Base-by-base conservation (phyloP, 2,113 vertebrate genomes). In the Picathartes gymnocephalus region DNA sequence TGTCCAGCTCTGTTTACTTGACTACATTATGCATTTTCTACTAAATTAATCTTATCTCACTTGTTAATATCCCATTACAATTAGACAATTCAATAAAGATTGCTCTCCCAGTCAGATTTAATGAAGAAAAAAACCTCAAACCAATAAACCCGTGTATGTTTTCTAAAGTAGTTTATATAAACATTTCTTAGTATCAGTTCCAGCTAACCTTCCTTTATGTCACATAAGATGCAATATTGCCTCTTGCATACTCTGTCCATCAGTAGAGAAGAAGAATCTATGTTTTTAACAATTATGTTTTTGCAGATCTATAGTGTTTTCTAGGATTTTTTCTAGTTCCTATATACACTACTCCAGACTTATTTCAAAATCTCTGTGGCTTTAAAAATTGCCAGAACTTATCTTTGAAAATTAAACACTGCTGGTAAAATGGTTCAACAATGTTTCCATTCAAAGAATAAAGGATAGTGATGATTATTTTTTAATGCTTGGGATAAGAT, bases 321-420 rank as follows among this genome's bases (percentile, higher is more conserved):
- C 74, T 78, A 70, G 72, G 61, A 81, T 96, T 96, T 95, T 30
- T 96, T 96, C 79, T 79, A 58, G 44, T 88, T 95, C 76, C 50
- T 80, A 35, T 31, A 69, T 40, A 45, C 25, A 69, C 68, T 69
- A 40, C 64, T 90, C 74, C 73, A 88, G 91, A 92, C 40, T 28
- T 79, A 69, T 54, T 89, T 80, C n/a, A 48, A 82, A 92, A 68
- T 45, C 5, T 56, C 13, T n/a, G 4, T 17, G 31, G 4, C 16
- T 53, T 5, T 40, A 79, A 24, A 65, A 76, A 44, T 28, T 40
- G 11, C 5, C 72, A 25, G 17, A 85, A 57, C 90, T 80, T 92
- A 90, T 54, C 37, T 94, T 92, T 82, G 51, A 93, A 94, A 96
- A 95, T 88, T 77, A 97, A 96, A 92, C 86, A 70, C 35, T 23